phyloP scores from a whole-genome alignment of 2,113 vertebrate genomes.

The Stigmatopora argus region DNA sequence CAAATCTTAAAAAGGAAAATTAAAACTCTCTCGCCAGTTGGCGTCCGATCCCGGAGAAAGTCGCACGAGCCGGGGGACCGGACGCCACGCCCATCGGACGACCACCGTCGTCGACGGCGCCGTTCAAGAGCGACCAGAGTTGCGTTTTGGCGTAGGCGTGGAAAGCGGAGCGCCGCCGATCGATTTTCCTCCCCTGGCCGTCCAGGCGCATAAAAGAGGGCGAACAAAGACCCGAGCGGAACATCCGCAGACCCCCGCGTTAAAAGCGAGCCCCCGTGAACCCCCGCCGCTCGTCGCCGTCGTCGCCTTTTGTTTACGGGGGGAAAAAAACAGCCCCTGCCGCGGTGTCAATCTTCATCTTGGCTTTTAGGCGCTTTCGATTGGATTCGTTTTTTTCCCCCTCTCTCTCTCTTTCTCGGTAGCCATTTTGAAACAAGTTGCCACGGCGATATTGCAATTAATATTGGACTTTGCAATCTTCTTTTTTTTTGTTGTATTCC shows the following conservation, averaged over 20 bases:
- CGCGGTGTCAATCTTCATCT: not conserved
- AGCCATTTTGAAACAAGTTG: slow-evolving; percentile 6
- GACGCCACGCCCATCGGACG: no score
- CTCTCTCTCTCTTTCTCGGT: no score
- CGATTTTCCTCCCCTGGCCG: slow-evolving; percentile 50
- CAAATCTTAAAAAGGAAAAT: no score
- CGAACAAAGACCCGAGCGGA: slow-evolving; percentile 59
- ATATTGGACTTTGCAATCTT: slow-evolving; percentile 25
- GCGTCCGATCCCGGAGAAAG: no score
- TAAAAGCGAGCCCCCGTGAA: slow-evolving; percentile 33
- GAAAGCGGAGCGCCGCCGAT: slow-evolving; percentile 49
- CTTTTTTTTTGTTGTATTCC: not conserved
- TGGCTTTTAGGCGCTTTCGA: no score
- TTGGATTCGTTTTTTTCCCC: no score
- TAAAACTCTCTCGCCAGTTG: no score
- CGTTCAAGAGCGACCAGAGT: no score
- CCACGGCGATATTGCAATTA: slow-evolving; percentile 48
- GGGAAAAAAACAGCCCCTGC: not conserved
- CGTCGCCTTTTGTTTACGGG: not conserved
- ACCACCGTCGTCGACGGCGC: no score
- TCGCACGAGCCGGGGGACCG: no score
- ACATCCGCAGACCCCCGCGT: slow-evolving; percentile 38
- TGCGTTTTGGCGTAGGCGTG: no score
- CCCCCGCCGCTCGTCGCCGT: slow-evolving; percentile 56
- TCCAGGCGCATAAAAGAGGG: slow-evolving; percentile 38